Evolutionary conservation across 2,797 vertebrate genomes (phyloP).

Genomic region (Phaenicophaeus curvirostris): DNA sequence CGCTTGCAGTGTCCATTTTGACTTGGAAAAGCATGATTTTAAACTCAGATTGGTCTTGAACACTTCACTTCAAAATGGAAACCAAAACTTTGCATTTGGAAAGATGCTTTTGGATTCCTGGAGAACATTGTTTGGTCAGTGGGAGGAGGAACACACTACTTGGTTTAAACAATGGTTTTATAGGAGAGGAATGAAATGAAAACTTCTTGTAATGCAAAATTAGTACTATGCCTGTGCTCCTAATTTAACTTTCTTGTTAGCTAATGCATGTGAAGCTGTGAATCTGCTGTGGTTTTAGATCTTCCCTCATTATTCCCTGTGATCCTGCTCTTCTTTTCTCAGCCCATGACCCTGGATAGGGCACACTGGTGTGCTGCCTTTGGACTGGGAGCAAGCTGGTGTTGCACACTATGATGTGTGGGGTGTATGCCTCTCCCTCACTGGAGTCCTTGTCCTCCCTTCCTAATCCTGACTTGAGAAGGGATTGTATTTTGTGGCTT

Average conservation of each 20-base stretch:
- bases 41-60: neutral
- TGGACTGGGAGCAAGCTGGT: neutral
- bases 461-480: neutral
- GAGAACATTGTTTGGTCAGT: neutral
- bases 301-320: rapidly evolving
- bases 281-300: neutral
- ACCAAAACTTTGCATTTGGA: neutral
- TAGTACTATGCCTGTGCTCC: too few species aligned
- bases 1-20: neutral
- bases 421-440: neutral
- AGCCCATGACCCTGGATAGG: neutral
- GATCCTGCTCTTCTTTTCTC: neutral
- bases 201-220: neutral
- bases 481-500: neutral
- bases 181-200: neutral
- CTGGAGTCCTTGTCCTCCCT: neutral
- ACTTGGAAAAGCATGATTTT: neutral
- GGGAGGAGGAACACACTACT: neutral
- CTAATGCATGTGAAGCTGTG: neutral
- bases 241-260: too few species aligned
- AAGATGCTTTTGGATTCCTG: neutral
- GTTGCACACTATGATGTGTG: neutral
- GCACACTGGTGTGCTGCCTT: neutral
- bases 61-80: neutral
- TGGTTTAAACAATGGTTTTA: neutral